These are phyloP conservation scores for Graptemys geographica DNA, from an alignment of 2,797 vertebrate genomes.

Conservation along the genomic window DNA sequence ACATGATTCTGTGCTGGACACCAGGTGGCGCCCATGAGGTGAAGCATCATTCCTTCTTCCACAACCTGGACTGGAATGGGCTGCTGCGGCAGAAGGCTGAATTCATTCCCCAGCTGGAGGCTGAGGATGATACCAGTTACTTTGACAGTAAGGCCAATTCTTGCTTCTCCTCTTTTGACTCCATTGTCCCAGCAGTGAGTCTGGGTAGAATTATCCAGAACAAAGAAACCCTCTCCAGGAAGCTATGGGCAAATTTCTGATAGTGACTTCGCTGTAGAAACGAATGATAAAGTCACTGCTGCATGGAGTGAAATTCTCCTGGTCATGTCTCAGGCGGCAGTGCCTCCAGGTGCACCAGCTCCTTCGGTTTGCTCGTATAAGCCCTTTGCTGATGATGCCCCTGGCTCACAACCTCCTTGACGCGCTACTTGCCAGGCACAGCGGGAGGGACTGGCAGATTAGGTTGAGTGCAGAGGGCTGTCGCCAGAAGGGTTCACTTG, in stretches of 20 bases:
- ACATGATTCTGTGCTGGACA: not conserved
- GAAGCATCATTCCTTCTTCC: slow-evolving; percentile 94
- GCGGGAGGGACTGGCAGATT: not conserved
- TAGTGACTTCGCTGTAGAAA: not conserved
- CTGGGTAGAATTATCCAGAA: not conserved
- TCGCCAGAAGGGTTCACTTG: not conserved
- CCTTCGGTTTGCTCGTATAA: not conserved
- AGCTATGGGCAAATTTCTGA: not conserved
- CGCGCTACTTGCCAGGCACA: not conserved
- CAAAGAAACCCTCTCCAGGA: not conserved
- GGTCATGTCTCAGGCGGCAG: not conserved
- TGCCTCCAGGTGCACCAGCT: not conserved
- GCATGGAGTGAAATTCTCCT: accelerated
- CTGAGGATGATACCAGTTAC: slow-evolving; percentile 97
- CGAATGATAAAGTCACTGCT: not conserved
- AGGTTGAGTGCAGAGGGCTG: not conserved
- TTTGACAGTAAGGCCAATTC: slow-evolving; percentile 91
- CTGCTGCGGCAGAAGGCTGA: slow-evolving; percentile 97
- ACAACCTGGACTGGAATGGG: slow-evolving; percentile 94
- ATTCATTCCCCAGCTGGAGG: slow-evolving; percentile 96
- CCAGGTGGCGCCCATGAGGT: slow-evolving; percentile 93
- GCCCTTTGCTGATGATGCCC: not conserved
- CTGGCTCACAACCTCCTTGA: not conserved
- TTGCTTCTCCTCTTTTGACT: accelerated
- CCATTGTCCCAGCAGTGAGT: not conserved